Conservation (phyloP, 2,113 vertebrate species). For the Rallus limicola region DNA sequence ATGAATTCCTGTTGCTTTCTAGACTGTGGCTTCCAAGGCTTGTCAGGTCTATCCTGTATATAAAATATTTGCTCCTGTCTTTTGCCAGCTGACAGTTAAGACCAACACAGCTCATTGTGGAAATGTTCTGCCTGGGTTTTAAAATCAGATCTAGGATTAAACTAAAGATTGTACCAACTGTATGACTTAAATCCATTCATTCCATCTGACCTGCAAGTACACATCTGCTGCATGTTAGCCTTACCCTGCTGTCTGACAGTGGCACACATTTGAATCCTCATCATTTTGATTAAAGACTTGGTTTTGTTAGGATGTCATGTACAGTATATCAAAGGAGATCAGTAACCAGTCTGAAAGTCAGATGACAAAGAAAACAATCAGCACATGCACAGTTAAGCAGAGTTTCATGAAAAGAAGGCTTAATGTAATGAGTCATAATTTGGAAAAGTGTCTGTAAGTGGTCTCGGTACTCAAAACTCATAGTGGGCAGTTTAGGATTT, state of each 20-base stretch:
- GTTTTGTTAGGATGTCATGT: constrained; percentile 80
- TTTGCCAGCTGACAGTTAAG: not conserved
- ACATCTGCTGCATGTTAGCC: constrained; percentile 73
- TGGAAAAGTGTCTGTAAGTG: constrained; percentile 61
- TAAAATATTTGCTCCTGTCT: not conserved
- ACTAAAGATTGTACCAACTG: constrained; percentile 62
- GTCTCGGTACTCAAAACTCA: constrained; percentile 23
- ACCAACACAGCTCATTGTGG: not conserved
- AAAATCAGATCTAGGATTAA: constrained; percentile 70
- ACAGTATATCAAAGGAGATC: constrained; percentile 83
- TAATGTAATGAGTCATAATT: constrained; percentile 76
- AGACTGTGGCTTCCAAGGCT: not conserved
- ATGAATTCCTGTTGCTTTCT: not conserved
- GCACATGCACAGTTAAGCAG: constrained; percentile 69
- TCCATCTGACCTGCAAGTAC: constrained; percentile 80
- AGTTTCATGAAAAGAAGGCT: constrained; percentile 61
- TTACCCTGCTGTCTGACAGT: constrained; percentile 73
- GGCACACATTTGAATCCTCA: constrained; percentile 76
- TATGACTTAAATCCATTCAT: constrained; percentile 73
- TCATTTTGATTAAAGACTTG: constrained; percentile 83
- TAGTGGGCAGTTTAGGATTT: constrained; percentile 39
- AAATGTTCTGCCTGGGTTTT: constrained; percentile 46
- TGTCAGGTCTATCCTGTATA: not conserved
- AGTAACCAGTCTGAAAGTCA: constrained; percentile 82
- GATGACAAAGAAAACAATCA: constrained; percentile 78